Conservation (phyloP, 2,888 invertebrate species). For the Meteorus cinctellus region DNA sequence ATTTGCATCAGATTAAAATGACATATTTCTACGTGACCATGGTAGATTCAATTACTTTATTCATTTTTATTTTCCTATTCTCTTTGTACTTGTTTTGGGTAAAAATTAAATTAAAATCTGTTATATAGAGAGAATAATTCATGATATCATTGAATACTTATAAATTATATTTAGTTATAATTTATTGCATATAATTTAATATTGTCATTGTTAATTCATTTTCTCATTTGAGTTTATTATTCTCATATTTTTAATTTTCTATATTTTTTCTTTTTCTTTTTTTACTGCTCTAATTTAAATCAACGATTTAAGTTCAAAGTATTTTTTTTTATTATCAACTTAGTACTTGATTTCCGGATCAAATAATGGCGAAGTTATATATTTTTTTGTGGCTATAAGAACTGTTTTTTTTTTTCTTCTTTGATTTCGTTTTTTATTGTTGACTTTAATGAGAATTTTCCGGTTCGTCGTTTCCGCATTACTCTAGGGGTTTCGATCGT, state of each 20-base stretch:
- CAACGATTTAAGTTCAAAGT: background rate
- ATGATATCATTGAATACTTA: background rate
- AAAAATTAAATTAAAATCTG: background rate
- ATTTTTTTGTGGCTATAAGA: background rate
- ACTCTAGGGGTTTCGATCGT: slow-evolving; percentile 37
- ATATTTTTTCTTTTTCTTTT: background rate
- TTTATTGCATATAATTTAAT: background rate
- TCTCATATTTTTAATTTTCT: background rate
- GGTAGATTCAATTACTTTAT: background rate
- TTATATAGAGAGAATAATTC: background rate
- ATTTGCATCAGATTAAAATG: background rate
- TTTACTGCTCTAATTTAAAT: background rate
- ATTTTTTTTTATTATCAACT: slow-evolving; percentile 6
- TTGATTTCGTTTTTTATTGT: slow-evolving; percentile 16
- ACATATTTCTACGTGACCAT: background rate
- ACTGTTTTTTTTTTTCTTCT: background rate
- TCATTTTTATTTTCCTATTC: background rate
- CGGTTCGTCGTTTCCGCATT: slow-evolving; percentile 15
- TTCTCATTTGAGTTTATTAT: background rate
- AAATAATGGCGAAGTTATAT: background rate
- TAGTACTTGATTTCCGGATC: slow-evolving; percentile 10
- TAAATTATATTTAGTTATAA: background rate
- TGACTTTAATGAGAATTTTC: slow-evolving; percentile 16
- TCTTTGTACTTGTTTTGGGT: background rate
- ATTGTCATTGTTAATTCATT: background rate